Evolutionary conservation across 2,888 invertebrate species (phyloP), one percentile per base, ranked within the genome.

Genomic region (Pteria penguin): DNA sequence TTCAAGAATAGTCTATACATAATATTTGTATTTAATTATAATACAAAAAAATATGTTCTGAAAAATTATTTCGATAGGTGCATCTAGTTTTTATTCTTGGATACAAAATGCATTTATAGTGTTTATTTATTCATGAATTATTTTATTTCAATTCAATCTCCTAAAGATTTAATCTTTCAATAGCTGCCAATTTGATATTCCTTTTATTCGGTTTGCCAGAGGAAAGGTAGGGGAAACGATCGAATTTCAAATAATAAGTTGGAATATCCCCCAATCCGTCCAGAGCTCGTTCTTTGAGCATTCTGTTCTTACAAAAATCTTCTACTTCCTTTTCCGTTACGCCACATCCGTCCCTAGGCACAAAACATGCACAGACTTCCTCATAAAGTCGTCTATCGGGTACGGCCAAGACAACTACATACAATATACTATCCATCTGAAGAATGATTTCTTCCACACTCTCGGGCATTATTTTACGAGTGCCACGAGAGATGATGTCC

Each of bases 301-400:
- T 45, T 45, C 18, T 45, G 11, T 67, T 32, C 33, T 60, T 45
- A 58, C 73, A 73, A 32, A 60, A 61, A 4, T 31, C 14, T 27
- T 67, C 29, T 2, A 73, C 67, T 5, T 73, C 73, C 27, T 26
- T 31, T 22, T 36, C 61, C 22, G 66, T 33, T 11, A 73, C 31
- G n/a, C 18, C 60, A 4, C 33, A 18, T 1, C 26, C 36, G 11
- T 60, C 52, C 2, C 60, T 31, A 2, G 67, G 4, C 5, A 61
- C 33, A n/a, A 52, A 73, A 31, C 73, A 73, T n/a, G 66, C 61
- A 33, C 73, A 73, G 1, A 73, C 54, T 60, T 73, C 73, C 24
- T 73, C 73, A 67, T 61, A 73, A 26, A 73, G 32, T 11, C 61
- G 66, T 24, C 14, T 60, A 27, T 73, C 73, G 3, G 73, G 73